Base-by-base conservation (phyloP, 1,140 invertebrate species). In the Planococcus citri region DNA sequence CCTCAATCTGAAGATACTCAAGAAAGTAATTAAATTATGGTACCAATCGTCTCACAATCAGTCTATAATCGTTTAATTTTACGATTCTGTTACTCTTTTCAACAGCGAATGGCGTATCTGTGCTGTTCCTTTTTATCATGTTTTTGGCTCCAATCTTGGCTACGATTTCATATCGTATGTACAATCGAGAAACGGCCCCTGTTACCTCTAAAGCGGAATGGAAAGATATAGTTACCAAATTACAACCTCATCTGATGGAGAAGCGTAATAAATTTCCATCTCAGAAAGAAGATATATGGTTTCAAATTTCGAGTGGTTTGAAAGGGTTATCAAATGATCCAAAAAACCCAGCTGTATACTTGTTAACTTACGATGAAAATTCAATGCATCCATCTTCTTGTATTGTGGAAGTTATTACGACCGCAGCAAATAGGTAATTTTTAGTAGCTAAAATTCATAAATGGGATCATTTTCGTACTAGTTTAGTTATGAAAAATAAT, bases 401-500 rank as follows among this genome's bases (percentile, higher is more conserved):
- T 17, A 25, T 64, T 64, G 60, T 25, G 3, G 60, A 64, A 64
- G 24, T 64, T 25, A 64, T 64, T 25, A 64, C 60, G 3, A 64
- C 60, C 3, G 3, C 20, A 25, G 60, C 60, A 1, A 64, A 24
- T 27, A 64, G 24, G 60, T 64, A 64, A 24, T 2, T 64, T 17
- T 51, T 3, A 12, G 29, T 33, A n/a, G n/a, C n/a, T n/a, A n/a
- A n/a, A n/a, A n/a, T n/a, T n/a, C n/a, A n/a, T n/a, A n/a, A n/a
- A n/a, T n/a, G n/a, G 37, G 9, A 10, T 41, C n/a, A 9, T 41
- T 41, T 41, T 9, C n/a, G 37, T 41, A 41, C 37, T 10, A 41
- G n/a, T 41, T 41, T 41, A 41, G 9, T 41, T 41, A 10, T 10
- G n/a, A n/a, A n/a, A n/a, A n/a, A n/a, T n/a, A n/a, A n/a, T 60